phyloP scores from a whole-genome alignment of 2,888 invertebrate species.

The Synanthedon andrenaeformis region DNA sequence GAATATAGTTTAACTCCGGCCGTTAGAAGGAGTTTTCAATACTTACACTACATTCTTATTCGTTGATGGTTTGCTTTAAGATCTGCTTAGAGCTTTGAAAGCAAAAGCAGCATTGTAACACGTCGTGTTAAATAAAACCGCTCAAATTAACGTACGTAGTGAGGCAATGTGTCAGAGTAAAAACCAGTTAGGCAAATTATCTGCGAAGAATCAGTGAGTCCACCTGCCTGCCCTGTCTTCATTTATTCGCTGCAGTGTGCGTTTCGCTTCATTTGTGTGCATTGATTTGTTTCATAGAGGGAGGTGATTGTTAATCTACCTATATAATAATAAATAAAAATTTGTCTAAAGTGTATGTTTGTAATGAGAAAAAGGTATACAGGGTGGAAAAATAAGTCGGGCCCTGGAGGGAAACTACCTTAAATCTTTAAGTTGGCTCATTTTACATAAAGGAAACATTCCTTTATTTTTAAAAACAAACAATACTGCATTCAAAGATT shows the following conservation, averaged over 20 bases:
- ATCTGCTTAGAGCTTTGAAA: background rate
- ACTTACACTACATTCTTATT: background rate
- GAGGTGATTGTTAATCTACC: too few species aligned
- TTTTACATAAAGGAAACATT: too few species aligned
- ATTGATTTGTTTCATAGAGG: background rate
- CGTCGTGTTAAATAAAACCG: background rate
- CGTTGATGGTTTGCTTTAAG: background rate
- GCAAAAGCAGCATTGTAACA: constrained; percentile 14
- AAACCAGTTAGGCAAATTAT: constrained; percentile 66
- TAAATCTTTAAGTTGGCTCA: too few species aligned
- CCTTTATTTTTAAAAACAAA: too few species aligned
- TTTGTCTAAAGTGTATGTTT: too few species aligned
- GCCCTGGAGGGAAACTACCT: too few species aligned
- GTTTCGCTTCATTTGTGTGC: background rate
- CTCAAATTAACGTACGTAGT: background rate
- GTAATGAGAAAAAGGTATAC: too few species aligned
- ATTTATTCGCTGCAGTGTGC: constrained; percentile 18
- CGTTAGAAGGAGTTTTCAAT: background rate
- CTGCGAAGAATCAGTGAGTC: constrained; percentile 52
- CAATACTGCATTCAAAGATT: too few species aligned
- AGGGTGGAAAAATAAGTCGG: too few species aligned
- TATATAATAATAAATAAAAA: too few species aligned
- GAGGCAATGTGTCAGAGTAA: background rate
- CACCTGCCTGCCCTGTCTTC: constrained; percentile 49
- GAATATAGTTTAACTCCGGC: constrained; percentile 16